Evolutionary conservation across 2,797 vertebrate genomes (phyloP).

Genomic region (Cryptoblepharus egeriae): DNA sequence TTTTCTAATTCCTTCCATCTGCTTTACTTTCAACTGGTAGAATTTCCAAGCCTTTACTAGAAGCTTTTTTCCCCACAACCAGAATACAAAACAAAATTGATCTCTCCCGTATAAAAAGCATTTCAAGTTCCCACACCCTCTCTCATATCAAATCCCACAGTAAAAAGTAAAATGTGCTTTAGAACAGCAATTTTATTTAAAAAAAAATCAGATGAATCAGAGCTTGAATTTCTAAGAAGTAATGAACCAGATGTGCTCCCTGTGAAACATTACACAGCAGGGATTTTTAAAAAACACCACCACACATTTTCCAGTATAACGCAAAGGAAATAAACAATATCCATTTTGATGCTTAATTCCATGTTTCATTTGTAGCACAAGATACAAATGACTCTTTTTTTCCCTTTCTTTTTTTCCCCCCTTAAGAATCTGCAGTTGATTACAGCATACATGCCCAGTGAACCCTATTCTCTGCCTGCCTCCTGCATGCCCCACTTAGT

Average conservation of each 20-base stretch:
- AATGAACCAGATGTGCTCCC: slow-evolving; percentile 41
- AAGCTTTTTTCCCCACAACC: slow-evolving; percentile 19
- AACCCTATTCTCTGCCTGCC: slow-evolving; percentile 21
- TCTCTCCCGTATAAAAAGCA: slow-evolving; percentile 40
- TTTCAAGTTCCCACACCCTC: slow-evolving; percentile 28
- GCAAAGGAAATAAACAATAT: neutral
- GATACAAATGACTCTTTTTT: neutral
- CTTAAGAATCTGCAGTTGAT: slow-evolving; percentile 2
- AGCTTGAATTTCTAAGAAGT: slow-evolving; percentile 2
- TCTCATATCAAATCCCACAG: slow-evolving; percentile 36
- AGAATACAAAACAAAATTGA: slow-evolving; percentile 51
- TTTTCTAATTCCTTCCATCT: too few relatives aligned
- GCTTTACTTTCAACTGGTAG: too few relatives aligned
- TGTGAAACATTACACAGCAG: slow-evolving; percentile 38
- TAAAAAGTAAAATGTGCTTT: slow-evolving; percentile 45
- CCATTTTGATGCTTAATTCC: slow-evolving; percentile 29
- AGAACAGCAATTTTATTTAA: slow-evolving; percentile 44
- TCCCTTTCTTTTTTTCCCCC: neutral
- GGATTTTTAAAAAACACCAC: neutral
- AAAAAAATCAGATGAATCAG: slow-evolving; percentile 9
- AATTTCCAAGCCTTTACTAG: neutral
- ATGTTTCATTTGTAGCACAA: slow-evolving; percentile 17
- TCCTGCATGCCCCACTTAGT: slow-evolving; percentile 26
- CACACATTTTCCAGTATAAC: neutral
- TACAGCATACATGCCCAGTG: slow-evolving; percentile 16